phyloP scores from a whole-genome alignment of 1,140 invertebrate species.

The Sinella curviseta region DNA sequence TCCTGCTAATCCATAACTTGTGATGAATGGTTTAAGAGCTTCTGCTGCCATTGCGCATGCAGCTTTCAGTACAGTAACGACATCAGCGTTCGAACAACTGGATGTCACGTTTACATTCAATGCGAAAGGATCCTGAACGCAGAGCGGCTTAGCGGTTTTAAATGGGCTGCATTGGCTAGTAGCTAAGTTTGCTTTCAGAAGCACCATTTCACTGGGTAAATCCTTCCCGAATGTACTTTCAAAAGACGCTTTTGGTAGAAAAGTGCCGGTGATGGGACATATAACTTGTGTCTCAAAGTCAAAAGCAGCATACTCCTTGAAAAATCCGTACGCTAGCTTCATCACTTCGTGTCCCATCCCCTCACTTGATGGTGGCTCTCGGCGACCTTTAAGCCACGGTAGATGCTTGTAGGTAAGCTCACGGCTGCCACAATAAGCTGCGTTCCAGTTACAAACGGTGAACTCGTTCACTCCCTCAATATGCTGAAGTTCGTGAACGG shows the following conservation, averaged over 20 bases:
- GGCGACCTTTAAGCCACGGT: neutral
- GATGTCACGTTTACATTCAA: slow-evolving; percentile 55
- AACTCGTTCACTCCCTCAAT: neutral
- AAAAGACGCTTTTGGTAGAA: slow-evolving; percentile 51
- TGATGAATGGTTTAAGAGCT: neutral
- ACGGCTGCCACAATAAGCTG: slow-evolving; percentile 6
- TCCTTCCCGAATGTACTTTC: slow-evolving; percentile 45
- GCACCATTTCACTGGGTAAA: slow-evolving; percentile 28
- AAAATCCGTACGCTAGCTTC: slow-evolving; percentile 32
- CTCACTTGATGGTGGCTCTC: neutral
- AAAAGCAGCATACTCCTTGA: slow-evolving; percentile 23
- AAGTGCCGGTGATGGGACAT: slow-evolving; percentile 53
- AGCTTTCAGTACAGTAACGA: neutral
- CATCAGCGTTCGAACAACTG: neutral
- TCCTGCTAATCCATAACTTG: neutral
- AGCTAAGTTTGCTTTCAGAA: neutral
- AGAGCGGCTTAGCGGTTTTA: slow-evolving; percentile 44
- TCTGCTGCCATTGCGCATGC: neutral
- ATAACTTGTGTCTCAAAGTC: slow-evolving; percentile 47
- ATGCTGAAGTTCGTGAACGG: slow-evolving; percentile 34
- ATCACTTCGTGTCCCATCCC: slow-evolving; percentile 30
- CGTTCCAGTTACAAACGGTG: slow-evolving; percentile 36
- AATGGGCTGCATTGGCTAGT: neutral
- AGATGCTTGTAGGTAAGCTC: neutral
- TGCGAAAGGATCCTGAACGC: slow-evolving; percentile 58